Conservation (phyloP, 2,797 vertebrate genomes). For the Galagoides demidoff region DNA sequence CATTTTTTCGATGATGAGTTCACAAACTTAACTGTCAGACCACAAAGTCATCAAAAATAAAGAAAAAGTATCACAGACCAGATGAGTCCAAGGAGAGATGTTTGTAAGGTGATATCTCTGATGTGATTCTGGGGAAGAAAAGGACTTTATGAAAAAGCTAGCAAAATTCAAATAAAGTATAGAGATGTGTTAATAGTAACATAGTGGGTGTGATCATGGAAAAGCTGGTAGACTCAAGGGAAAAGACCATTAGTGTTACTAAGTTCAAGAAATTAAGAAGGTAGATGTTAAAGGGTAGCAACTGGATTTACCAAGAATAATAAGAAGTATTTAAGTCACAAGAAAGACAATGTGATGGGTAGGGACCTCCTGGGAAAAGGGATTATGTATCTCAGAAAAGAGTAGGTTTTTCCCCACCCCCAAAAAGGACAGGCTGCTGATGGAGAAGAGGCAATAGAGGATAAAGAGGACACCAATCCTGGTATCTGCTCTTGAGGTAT, state of each 20-base stretch:
- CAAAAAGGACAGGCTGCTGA: background rate
- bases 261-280: background rate
- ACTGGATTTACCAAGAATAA: slow-evolving; percentile 24
- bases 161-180: background rate
- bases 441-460: background rate
- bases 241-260: background rate
- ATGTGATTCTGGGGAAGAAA: background rate
- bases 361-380: background rate
- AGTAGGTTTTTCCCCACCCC: background rate
- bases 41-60: background rate
- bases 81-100: background rate
- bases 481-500: background rate
- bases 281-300: background rate
- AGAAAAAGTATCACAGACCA: background rate
- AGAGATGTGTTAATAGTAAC: background rate
- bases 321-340: background rate
- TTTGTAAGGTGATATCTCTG: background rate
- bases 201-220: background rate
- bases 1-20: too few species aligned
- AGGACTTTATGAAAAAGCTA: background rate
- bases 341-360: background rate
- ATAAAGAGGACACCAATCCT: background rate
- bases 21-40: too few species aligned
- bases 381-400: background rate
- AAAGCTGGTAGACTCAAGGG: background rate